Base-by-base conservation (phyloP, 1,140 invertebrate species). In the Acromyrmex heyeri region DNA sequence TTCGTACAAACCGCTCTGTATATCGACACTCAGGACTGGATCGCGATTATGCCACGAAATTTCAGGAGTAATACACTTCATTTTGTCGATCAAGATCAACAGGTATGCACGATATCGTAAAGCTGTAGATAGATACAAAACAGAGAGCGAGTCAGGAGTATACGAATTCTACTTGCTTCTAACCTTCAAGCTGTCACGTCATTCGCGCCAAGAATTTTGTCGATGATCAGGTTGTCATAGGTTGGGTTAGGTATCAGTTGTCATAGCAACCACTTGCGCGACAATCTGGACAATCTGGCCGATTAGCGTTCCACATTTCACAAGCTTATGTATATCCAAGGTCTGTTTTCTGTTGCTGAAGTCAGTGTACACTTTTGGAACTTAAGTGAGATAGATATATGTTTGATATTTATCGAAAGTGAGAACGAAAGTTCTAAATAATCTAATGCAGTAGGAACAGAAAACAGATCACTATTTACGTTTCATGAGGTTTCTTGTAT, bases 41-140 rank as follows among this genome's bases (percentile, higher is more conserved):
- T 99, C 98, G 87, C 98, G 96, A 94, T 99, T 99, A 93, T 99
- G 99, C 99, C 99, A 99, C 4, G 98, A 99, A 88, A 99, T 99
- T 96, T 99, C 98, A n/a, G 99, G 99, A 87, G 99, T 99, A 62
- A 97, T 97, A 92, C 97, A 98, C 96, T 98, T 98, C 98, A 99
- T 99, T 55, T 76, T 95, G 88, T 59, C 77, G 30, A 89, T 88
- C 18, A 78, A 92, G n/a, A 12, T 34, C 4, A 73, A 89, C 79
- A 24, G 89, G 85, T 16, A 92, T 59, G 91, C 94, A 76, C 93
- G 94, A 73, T 24, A 10, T 44, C 2, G 2, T 44, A 10, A 44
- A 44, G 0, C 38, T 44, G 2, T 44, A 44, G 7, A 44, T 8
- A 0, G 34, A 38, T 38, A 38, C 7, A 3, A 38, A 38, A 38